Conservation (phyloP, 2,888 invertebrate genomes). For the Vannuccia rotundouncinata region DNA sequence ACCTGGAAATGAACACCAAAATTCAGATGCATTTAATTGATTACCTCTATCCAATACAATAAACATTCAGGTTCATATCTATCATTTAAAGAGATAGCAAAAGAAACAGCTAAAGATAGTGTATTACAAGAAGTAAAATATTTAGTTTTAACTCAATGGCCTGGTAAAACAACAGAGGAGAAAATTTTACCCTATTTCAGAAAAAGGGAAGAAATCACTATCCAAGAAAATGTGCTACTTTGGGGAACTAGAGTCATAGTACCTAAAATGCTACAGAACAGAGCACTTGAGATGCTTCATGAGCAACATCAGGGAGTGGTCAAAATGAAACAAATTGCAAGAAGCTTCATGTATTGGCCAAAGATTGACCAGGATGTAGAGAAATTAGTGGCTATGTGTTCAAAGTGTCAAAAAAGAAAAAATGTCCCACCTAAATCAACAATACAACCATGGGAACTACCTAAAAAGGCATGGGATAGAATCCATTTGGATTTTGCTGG, state of each 20-base stretch:
- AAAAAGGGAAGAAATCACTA: background rate
- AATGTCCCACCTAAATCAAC: slow-evolving; percentile 17
- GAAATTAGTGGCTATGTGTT: background rate
- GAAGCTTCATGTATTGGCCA: slow-evolving; percentile 25
- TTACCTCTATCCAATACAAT: background rate
- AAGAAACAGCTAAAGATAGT: background rate
- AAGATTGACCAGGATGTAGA: slow-evolving; percentile 17
- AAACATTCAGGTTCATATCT: background rate
- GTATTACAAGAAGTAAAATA: background rate
- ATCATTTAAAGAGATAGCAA: slow-evolving; percentile 15
- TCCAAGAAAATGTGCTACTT: background rate
- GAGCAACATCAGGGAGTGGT: slow-evolving; percentile 8
- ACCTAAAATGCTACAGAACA: background rate
- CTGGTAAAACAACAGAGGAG: background rate
- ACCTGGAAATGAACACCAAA: slow-evolving; percentile 14
- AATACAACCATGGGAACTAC: slow-evolving; percentile 31
- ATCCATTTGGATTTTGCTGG: slow-evolving; percentile 27
- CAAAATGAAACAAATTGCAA: slow-evolving; percentile 27
- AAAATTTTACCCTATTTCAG: background rate
- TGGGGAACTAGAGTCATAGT: slow-evolving; percentile 21
- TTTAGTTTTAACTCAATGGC: slow-evolving; percentile 3
- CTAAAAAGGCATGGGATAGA: slow-evolving; percentile 16
- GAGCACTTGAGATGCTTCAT: slow-evolving; percentile 30
- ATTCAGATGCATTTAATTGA: background rate
- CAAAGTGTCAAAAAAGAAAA: background rate